phyloP scores from a whole-genome alignment of 2,113 vertebrate species.

The Dromiciops gliroides region DNA sequence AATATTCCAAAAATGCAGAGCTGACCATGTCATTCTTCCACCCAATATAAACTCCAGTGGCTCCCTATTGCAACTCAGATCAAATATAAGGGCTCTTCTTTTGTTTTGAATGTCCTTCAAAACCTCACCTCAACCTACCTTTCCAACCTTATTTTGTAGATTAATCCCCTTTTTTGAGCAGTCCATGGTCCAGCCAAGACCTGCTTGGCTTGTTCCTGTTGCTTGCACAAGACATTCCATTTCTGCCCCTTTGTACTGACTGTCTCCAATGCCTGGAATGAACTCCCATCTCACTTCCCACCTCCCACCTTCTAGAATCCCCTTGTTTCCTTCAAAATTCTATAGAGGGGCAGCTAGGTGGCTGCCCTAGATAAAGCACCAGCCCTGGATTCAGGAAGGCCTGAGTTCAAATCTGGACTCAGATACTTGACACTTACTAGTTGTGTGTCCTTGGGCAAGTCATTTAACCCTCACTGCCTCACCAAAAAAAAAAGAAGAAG shows the following conservation, averaged over 20 bases:
- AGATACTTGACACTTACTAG: no score
- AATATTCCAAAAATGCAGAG: background rate
- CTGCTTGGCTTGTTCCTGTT: background rate
- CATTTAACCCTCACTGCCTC: no score
- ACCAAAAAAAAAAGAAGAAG: no score
- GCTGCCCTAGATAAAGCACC: no score
- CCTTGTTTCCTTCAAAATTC: background rate
- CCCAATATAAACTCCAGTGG: background rate
- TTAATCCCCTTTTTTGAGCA: background rate
- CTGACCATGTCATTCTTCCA: background rate
- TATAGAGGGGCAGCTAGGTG: no score
- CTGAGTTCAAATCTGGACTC: no score
- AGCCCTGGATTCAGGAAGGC: no score
- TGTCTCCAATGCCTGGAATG: background rate
- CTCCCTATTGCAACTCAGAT: background rate
- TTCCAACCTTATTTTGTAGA: background rate
- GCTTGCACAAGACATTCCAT: background rate
- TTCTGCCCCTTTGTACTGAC: background rate
- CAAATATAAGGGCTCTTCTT: background rate
- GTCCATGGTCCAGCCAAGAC: background rate
- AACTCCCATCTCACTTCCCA: no score
- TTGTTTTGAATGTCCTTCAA: background rate
- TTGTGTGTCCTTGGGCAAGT: no score
- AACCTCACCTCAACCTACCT: background rate
- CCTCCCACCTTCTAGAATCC: no score